Percentiles rank a stretch among this genome's conserved stretches.
Conservation (phyloP, 1,140 invertebrate genomes). For the Penaeus japonicus region DNA sequence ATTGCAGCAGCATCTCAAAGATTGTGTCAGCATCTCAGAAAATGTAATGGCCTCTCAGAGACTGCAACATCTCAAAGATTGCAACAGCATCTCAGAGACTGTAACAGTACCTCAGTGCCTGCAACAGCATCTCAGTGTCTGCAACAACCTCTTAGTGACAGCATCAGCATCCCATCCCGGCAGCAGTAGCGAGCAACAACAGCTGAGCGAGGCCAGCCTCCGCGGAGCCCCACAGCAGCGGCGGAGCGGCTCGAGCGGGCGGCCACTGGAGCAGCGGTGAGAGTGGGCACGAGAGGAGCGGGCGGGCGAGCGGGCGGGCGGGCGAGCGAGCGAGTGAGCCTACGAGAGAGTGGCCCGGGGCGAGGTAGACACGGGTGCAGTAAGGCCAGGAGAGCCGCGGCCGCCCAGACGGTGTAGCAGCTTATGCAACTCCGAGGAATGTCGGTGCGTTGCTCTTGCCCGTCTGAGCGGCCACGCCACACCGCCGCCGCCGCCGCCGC, state of each 20-base stretch:
- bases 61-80: too few relatives aligned
- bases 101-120: too few relatives aligned
- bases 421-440: slow-evolving; percentile 10
- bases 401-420: neutral
- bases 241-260: neutral
- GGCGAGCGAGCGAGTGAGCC: neutral
- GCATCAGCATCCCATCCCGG: neutral
- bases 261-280: neutral
- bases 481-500: neutral
- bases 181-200: neutral
- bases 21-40: too few relatives aligned
- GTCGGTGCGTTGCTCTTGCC: slow-evolving; percentile 17
- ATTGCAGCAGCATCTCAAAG: too few relatives aligned
- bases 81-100: too few relatives aligned
- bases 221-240: neutral
- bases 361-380: neutral
- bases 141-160: neutral
- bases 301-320: neutral
- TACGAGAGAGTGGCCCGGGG: neutral
- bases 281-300: neutral
- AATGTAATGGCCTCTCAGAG: too few relatives aligned
- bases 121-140: too few relatives aligned
- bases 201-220: slow-evolving; percentile 9
- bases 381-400: too few relatives aligned
- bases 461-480: neutral